Base-by-base conservation (phyloP, 2,113 vertebrate genomes). In the Perca fluviatilis region DNA sequence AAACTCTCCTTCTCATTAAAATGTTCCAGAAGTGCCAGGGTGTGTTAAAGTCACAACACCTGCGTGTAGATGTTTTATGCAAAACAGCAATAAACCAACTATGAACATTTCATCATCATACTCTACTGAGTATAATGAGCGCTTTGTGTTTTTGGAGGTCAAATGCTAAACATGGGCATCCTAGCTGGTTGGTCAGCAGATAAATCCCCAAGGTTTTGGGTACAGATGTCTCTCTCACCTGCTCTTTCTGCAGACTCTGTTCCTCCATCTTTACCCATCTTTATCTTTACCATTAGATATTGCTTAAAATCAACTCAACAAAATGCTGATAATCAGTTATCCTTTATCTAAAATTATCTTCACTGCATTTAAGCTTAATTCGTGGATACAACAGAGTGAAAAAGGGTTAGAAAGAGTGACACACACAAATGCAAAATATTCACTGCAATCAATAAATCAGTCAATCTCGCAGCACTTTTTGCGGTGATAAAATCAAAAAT, bases 1-100 rank as follows among this genome's bases (percentile, higher is more conserved):
- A 0, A 6, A 21, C 60, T 74, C 47, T 86, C 93, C 81, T 93
- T 93, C 91, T 96, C 93, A 94, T 96, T 95, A 95, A 97, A 80
- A 73, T 47, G 1, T 19, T 49, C 60, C 21, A 40, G 33, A 67
- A 68, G 36, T n/a, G 56, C 46, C 2, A 30, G 30, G 50, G 9
- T 36, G 30, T 74, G 57, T 27, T 69, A 36, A 77, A 65, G 53
- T 77, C n/a, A 77, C 33, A 64, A 50, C 16, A 71, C 33, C n/a
- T 19, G 25, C 51, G 21, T 54, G 68, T 25, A 15, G 19, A 25
- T 47, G 21, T 70, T 73, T 47, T 23, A 79, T 79, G 75, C 54
- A 74, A 89, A 74, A 69, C 53, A 62, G 15, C 23, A 58, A 61
- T 78, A 54, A 80, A 84, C 76, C 56, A 77, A 46, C 60, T 57